Conservation (phyloP, 2,113 vertebrate genomes). For the Megaleporinus macrocephalus region DNA sequence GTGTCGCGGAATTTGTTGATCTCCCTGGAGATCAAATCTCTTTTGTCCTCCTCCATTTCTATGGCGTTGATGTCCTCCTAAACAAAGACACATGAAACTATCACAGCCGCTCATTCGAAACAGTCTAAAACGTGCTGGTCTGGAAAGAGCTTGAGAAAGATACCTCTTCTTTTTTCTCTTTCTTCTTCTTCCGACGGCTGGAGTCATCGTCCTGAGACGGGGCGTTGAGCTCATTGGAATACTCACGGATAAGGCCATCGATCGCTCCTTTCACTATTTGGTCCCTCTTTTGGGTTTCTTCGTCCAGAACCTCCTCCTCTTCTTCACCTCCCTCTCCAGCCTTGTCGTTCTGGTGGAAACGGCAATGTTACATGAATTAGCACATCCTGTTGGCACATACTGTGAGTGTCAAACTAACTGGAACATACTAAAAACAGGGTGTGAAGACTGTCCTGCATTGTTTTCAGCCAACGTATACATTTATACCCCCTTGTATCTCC, state of each 20-base stretch:
- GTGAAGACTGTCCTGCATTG: too few species aligned
- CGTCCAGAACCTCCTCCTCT: slow-evolving; percentile 95
- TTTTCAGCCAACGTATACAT: too few species aligned
- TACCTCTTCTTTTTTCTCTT: slow-evolving; percentile 99
- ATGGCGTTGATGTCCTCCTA: slow-evolving; percentile 99
- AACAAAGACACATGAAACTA: not conserved
- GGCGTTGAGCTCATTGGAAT: slow-evolving; percentile 95
- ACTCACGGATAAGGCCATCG: slow-evolving; percentile 94
- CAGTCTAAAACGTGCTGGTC: not conserved
- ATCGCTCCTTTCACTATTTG: slow-evolving; percentile 94
- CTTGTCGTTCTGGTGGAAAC: slow-evolving; percentile 75
- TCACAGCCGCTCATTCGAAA: not conserved
- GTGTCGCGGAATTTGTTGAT: slow-evolving; percentile 99
- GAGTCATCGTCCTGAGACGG: slow-evolving; percentile 94
- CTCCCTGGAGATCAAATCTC: slow-evolving; percentile 99
- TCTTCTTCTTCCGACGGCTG: slow-evolving; percentile 94
- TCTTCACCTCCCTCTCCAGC: slow-evolving; percentile 83
- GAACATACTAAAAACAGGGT: too few species aligned
- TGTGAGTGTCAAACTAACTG: too few species aligned
- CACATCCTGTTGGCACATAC: too few species aligned
- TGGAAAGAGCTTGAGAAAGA: not conserved
- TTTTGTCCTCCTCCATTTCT: slow-evolving; percentile 99
- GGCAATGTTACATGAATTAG: not conserved
- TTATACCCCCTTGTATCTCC: too few species aligned
- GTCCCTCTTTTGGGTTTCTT: slow-evolving; percentile 95